Base-by-base conservation (phyloP, 2,113 vertebrate species). In the Calidris pugnax region DNA sequence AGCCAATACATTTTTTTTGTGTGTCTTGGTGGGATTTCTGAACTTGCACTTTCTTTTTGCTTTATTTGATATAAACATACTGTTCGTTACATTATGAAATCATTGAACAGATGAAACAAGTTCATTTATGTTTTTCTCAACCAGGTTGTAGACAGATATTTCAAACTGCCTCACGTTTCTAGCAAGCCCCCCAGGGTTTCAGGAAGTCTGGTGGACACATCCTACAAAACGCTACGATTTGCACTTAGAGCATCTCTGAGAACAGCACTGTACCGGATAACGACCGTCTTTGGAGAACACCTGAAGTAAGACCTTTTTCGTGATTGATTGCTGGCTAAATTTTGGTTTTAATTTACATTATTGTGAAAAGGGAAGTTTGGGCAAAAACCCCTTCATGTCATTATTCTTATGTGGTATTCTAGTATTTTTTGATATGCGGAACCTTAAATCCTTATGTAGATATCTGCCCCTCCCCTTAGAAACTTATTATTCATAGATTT, bases 111-210 rank as follows among this genome's bases (percentile, higher is more conserved):
- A 21, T 63, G 30, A 82, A 66, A 68, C 4, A 47, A 78, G 13
- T 37, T 89, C 15, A 7, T 62, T 47, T n/a, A 21, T 47, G n/a
- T 62, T 86, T 95, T 76, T 90, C 81, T 66, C 76, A 39, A 63
- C 95, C 96, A 99, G 99, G 99, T 99, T 5, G 99, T 99, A 5
- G 99, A 99, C 91, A 99, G 99, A n/a, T 98, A 99, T 97, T 99
- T 99, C 96, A 99, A 99, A 93, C 98, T 99, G 93, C 99, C 99
- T 81, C 99, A 99, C 18, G 99, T 98, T 77, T 99, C 99, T 74
- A 99, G 99, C 94, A 99, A 99, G 66, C 98, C 99, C 4, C 90
- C 98, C 35, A 98, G 98, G 87, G 95, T 86, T 19, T 95, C 97
- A 66, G 98, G 97, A 92, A 98, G 98, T 90, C 97, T 99, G 96